Conservation (phyloP, 2,113 vertebrate genomes). For the Colinus virginianus region DNA sequence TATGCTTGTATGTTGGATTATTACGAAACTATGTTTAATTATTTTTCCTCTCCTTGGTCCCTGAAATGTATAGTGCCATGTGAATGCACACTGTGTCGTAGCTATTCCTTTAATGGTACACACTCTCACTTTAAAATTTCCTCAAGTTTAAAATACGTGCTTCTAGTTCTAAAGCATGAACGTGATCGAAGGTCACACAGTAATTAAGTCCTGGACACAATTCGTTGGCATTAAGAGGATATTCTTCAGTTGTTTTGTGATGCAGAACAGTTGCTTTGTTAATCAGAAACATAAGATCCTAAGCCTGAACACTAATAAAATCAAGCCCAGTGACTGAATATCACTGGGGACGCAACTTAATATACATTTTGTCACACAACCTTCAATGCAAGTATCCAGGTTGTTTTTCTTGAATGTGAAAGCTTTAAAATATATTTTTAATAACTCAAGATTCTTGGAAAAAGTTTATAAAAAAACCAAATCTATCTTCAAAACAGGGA, state of each 20-base stretch:
- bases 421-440: not conserved
- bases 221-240: constrained; percentile 62
- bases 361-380: not conserved
- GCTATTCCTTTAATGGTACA: not conserved
- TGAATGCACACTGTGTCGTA: not conserved
- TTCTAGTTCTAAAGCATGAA: constrained; percentile 41
- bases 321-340: constrained; percentile 14
- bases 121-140: not conserved
- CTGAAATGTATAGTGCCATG: not conserved
- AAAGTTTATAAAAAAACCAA: not conserved
- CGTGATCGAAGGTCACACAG: constrained; percentile 37
- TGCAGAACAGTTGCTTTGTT: constrained; percentile 76
- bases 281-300: constrained; percentile 66
- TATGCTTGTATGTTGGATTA: not conserved
- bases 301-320: constrained; percentile 60
- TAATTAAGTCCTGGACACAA: constrained; percentile 72
- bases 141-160: not conserved
- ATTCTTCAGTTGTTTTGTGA: constrained; percentile 69
- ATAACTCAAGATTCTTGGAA: not conserved
- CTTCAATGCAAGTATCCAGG: not conserved
- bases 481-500: not conserved
- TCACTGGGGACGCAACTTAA: constrained; percentile 9
- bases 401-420: not conserved
- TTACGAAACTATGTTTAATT: not conserved
- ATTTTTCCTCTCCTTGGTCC: not conserved